Evolutionary conservation across 2,113 vertebrate species (phyloP).

Genomic region (Corvus hawaiiensis): DNA sequence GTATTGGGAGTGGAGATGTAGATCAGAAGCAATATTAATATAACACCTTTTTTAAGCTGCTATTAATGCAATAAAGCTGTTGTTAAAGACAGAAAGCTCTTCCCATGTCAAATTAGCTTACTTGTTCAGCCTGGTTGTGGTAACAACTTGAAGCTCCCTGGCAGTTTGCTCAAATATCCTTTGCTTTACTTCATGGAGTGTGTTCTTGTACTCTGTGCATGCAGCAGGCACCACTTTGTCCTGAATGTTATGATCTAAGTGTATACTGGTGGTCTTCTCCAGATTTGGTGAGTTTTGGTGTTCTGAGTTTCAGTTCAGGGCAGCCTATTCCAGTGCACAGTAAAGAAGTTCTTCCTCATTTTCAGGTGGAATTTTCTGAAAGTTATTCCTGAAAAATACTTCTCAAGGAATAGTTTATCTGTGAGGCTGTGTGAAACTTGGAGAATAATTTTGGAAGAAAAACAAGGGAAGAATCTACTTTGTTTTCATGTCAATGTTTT

Average conservation of each 20-base stretch:
- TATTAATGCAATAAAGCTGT: not conserved
- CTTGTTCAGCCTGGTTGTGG: not conserved
- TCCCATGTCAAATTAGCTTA: not conserved
- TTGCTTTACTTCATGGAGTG: not conserved
- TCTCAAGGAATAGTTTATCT: not conserved
- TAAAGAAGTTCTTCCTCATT: not conserved
- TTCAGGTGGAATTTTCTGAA: not conserved
- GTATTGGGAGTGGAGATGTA: not conserved
- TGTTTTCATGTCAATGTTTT: not conserved
- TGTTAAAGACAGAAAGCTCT: not conserved
- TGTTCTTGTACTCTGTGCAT: not conserved
- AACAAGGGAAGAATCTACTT: not conserved
- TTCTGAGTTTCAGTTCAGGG: not conserved
- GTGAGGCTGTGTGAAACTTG: not conserved
- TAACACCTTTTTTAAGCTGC: not conserved
- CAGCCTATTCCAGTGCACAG: no score
- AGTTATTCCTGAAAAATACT: not conserved
- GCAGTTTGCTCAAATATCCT: not conserved
- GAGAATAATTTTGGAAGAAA: not conserved
- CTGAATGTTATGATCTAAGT: not conserved
- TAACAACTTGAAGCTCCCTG: not conserved
- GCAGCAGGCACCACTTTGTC: not conserved
- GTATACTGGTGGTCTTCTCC: not conserved
- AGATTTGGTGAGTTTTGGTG: not conserved
- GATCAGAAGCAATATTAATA: not conserved